These are phyloP conservation scores for Battus philenor DNA, from an alignment of 1,140 invertebrate species.

Conservation along the genomic window DNA sequence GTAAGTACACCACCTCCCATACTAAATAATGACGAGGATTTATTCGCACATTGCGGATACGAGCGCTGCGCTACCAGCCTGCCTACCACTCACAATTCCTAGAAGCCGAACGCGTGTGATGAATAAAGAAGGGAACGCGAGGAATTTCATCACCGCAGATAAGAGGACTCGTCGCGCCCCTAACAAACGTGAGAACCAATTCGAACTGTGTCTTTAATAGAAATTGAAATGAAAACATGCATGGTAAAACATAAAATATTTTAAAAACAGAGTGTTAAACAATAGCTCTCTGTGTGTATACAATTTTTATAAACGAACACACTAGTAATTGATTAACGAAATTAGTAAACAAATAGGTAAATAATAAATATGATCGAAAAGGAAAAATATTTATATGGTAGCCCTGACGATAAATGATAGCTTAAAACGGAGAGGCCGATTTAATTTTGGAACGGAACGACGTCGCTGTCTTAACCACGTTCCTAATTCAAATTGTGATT, in stretches of 20 bases:
- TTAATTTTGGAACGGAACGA: constrained; percentile 32
- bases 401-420: no score
- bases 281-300: no score
- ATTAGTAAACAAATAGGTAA: constrained; percentile 2
- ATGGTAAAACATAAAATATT: no score
- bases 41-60: constrained; percentile 60
- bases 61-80: constrained; percentile 41
- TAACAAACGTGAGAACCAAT: constrained; percentile 52
- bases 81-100: constrained; percentile 54
- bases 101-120: constrained; percentile 66
- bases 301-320: no score
- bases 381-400: no score
- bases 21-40: constrained; percentile 63
- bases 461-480: constrained; percentile 16
- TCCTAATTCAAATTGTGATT: constrained; percentile 40
- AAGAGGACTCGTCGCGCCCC: constrained; percentile 43
- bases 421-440: constrained; percentile 29
- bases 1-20: constrained; percentile 55
- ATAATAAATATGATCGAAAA: neutral
- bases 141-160: constrained; percentile 70
- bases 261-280: no score
- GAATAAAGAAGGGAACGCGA: constrained; percentile 62
- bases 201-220: constrained; percentile 34
- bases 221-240: constrained; percentile 34
- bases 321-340: no score